Conservation (phyloP, 2,888 invertebrate genomes). For the Agrilus biguttatus region DNA sequence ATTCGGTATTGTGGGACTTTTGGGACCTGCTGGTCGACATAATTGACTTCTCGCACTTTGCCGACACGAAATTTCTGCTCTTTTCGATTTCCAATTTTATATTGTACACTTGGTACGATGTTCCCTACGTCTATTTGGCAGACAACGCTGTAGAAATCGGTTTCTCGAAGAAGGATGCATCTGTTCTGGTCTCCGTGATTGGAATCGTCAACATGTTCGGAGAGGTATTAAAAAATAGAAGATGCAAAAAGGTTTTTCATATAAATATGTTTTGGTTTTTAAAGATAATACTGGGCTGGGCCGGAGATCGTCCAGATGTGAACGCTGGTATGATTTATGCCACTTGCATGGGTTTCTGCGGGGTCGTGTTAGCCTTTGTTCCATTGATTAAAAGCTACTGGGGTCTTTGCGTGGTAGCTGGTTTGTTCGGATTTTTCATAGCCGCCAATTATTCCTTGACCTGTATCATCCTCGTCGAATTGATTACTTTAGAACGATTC, state of each 20-base stretch:
- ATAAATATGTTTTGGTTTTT: constrained; percentile 8
- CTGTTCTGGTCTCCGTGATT: constrained; percentile 73
- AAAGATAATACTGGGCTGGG: constrained; percentile 73
- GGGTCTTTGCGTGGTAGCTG: constrained; percentile 47
- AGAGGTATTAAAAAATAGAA: constrained; percentile 41
- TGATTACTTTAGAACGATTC: constrained; percentile 80
- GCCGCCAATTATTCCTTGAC: constrained; percentile 87
- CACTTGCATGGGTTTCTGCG: constrained; percentile 60
- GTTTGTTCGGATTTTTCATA: constrained; percentile 79
- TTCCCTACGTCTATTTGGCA: constrained; percentile 81
- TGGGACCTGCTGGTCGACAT: constrained; percentile 64
- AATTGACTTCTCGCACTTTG: constrained; percentile 68
- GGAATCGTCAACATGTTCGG: constrained; percentile 81
- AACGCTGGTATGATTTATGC: constrained; percentile 71
- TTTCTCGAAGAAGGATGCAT: constrained; percentile 55
- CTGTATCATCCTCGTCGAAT: constrained; percentile 77
- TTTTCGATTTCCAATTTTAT: constrained; percentile 82
- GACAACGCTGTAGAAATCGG: constrained; percentile 64
- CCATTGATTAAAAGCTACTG: constrained; percentile 44
- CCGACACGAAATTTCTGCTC: constrained; percentile 55
- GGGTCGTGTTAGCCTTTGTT: constrained; percentile 48
- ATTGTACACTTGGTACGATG: constrained; percentile 85
- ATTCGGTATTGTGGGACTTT: constrained; percentile 60
- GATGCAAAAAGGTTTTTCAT: background rate
- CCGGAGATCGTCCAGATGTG: constrained; percentile 69